Evolutionary conservation across 2,888 invertebrate species (phyloP), one percentile per base, ranked within the genome.

Genomic region (Chelonus formosanus): DNA sequence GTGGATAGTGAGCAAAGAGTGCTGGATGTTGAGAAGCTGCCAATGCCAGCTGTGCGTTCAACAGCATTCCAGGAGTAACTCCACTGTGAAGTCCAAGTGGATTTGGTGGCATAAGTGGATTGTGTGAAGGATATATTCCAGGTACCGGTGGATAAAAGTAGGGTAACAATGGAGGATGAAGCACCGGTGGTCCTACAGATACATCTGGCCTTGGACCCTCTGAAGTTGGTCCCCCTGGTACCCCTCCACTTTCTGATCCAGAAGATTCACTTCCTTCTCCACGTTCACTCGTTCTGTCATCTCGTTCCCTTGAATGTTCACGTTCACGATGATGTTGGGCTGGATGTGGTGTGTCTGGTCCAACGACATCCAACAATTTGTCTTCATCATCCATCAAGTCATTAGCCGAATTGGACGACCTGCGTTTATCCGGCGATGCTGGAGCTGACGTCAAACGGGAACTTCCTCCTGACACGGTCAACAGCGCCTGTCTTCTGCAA

Each of bases 101-200:
- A 63, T 90, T 84, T 64, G 91, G 92, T 64, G 92, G 92, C 80
- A 91, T 91, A 82, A 91, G 89, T 1, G 86, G 88, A 3, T 86
- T 87, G 52, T 87, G 85, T 58, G 91, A 89, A 74, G 93, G 93
- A 86, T 96, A 96, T 71, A 96, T 87, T 43, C 95, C 94, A 34
- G 87, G 88, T 4, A 84, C 83, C 58, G 91, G 93, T 44, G 95
- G 95, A 85, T 96, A 97, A 62, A 97, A 90, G 87, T 97, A 97
- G 74, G 97, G 96, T 81, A 97, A 87, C 81, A 94, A 88, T 59
- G 95, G 95, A 54, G 96, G 95, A 80, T 96, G 96, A 55, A 96
- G 92, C 54, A 73, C 73, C 55, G 96, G 96, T 48, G 96, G 96
- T 59, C 96, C 97, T 48, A 97, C 92, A 43, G 95, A 95, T 70